Percentiles rank a stretch among this genome's conserved stretches.
Conservation (phyloP, 2,113 vertebrate species). For the Lophotis ruficrista region DNA sequence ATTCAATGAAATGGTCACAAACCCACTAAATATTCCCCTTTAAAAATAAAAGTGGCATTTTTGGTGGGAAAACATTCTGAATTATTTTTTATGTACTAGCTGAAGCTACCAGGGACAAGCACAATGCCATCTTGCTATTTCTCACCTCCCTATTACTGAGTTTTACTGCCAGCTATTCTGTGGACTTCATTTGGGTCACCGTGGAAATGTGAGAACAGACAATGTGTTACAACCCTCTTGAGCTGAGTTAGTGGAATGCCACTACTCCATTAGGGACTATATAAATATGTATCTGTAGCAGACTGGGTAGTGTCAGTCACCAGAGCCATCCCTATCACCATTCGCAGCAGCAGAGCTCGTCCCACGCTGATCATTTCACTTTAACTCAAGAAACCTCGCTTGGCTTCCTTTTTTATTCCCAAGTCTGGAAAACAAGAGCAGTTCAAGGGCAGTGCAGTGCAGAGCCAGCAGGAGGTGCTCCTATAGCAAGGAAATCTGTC, state of each 20-base stretch:
- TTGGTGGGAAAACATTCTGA: not conserved
- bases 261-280: not conserved
- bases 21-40: not conserved
- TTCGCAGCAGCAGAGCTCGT: not conserved
- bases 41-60: not conserved
- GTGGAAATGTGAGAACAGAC: not conserved
- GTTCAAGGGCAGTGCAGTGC: not conserved
- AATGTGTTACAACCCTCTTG: accelerated
- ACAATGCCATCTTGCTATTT: not conserved
- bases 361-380: not conserved
- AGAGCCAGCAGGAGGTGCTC: slow-evolving; percentile 48
- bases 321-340: not conserved
- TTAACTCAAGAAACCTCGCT: not conserved
- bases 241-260: not conserved
- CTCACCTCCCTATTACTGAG: not conserved
- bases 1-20: not conserved
- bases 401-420: not conserved
- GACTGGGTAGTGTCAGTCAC: not conserved
- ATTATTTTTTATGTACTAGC: not conserved
- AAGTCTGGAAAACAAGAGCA: not conserved
- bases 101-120: not conserved
- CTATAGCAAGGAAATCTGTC: slow-evolving; percentile 23
- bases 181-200: not conserved
- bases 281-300: not conserved
- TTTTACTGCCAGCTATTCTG: not conserved